phyloP scores from a whole-genome alignment of 1,140 invertebrate genomes.

The Dinoponera quadriceps region DNA sequence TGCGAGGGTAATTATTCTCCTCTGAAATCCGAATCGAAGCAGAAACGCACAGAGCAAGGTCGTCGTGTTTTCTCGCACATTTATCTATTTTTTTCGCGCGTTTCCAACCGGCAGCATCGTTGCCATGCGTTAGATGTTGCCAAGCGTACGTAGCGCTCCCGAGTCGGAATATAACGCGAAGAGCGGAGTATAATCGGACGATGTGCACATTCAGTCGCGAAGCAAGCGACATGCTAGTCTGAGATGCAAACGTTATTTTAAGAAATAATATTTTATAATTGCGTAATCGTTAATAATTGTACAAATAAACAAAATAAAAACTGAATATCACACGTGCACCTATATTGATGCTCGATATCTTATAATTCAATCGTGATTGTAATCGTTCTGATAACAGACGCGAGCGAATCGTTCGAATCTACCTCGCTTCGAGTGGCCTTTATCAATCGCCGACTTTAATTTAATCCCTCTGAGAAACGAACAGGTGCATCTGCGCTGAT shows the following conservation, averaged over 20 bases:
- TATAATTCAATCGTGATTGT: conserved; percentile 8
- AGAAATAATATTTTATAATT: not conserved
- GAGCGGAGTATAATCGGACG: not conserved
- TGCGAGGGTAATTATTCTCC: conserved; percentile 44
- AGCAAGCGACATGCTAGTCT: not conserved
- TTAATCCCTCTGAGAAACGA: conserved; percentile 35
- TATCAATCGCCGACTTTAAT: conserved; percentile 33
- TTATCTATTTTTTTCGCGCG: conserved; percentile 3
- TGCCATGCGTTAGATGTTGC: too few relatives aligned
- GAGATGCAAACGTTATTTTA: not conserved
- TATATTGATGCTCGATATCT: not conserved
- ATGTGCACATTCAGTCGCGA: not conserved
- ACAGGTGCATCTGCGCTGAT: conserved; percentile 28
- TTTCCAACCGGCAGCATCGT: not conserved
- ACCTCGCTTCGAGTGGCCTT: not conserved
- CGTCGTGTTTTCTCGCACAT: conserved; percentile 1
- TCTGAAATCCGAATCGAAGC: conserved; percentile 38
- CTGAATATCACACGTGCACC: too few relatives aligned
- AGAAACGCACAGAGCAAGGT: not conserved
- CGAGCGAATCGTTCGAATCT: conserved; percentile 11
- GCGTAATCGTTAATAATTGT: not conserved
- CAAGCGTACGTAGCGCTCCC: not conserved
- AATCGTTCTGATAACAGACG: conserved; percentile 4
- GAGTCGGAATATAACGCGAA: conserved; percentile 20
- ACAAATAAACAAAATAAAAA: too few relatives aligned